Evolutionary conservation across 2,797 vertebrate species (phyloP).

Genomic region (Poeciliopsis presidionis): DNA sequence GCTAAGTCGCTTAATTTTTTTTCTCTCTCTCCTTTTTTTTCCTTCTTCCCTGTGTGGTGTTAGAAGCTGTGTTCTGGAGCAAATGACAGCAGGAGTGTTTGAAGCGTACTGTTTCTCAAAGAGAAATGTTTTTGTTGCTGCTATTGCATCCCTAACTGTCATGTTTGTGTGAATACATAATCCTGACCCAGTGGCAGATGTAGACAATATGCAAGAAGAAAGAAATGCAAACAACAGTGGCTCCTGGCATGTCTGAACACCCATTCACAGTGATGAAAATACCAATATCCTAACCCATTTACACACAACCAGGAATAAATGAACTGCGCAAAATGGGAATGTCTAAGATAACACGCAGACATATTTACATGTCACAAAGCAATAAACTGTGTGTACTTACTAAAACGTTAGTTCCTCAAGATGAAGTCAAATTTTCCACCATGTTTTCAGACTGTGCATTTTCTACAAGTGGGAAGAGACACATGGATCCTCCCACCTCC

Average conservation of each 20-base stretch:
- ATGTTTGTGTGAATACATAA: conserved; percentile 71
- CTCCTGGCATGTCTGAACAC: conserved; percentile 52
- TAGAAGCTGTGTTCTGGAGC: conserved; percentile 52
- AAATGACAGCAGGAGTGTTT: conserved; percentile 68
- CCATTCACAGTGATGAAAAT: conserved; percentile 32
- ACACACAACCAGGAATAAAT: conserved; percentile 34
- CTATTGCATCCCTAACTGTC: conserved; percentile 57
- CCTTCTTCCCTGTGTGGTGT: conserved; percentile 15
- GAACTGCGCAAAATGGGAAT: conserved; percentile 32
- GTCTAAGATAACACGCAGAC: conserved; percentile 19
- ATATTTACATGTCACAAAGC: conserved; percentile 49
- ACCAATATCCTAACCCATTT: conserved; percentile 32
- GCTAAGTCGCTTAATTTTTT: conserved; percentile 75
- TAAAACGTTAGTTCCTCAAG: conserved; percentile 30
- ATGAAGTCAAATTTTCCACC: conserved; percentile 31
- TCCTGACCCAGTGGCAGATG: conserved; percentile 71
- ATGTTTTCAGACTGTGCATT: conserved; percentile 42
- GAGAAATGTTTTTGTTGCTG: conserved; percentile 59
- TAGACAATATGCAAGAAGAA: conserved; percentile 66
- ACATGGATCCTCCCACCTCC: conserved; percentile 55
- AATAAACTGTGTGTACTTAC: conserved; percentile 15
- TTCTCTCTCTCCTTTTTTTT: conserved; percentile 35
- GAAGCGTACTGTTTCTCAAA: conserved; percentile 63
- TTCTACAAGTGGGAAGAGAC: conserved; percentile 30
- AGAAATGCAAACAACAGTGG: conserved; percentile 54